phyloP scores from a whole-genome alignment of 2,113 vertebrate genomes.

The Xenus cinereus region DNA sequence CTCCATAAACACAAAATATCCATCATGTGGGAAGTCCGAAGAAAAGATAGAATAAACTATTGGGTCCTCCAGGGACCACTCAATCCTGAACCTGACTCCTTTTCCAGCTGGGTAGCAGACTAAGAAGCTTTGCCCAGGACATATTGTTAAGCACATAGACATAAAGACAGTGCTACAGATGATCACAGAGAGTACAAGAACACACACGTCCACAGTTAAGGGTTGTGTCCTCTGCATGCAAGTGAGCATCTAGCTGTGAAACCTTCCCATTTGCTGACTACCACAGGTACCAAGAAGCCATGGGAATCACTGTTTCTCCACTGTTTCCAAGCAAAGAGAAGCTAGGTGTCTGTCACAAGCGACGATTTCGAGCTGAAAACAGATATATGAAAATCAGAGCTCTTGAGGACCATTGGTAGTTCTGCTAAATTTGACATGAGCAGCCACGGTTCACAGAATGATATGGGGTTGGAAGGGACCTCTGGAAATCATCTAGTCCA shows the following conservation, averaged over 20 bases:
- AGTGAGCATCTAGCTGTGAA: background rate
- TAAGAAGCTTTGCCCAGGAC: background rate
- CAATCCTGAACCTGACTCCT: background rate
- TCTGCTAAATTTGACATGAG: background rate
- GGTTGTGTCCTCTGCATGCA: background rate
- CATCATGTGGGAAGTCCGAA: background rate
- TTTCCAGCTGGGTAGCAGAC: background rate
- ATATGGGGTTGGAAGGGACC: no score
- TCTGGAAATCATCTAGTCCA: no score
- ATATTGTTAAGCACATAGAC: background rate
- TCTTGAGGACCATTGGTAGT: background rate
- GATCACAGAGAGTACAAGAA: background rate
- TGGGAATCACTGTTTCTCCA: background rate
- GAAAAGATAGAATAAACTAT: background rate
- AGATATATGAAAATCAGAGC: background rate
- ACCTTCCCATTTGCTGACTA: background rate
- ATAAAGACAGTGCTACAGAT: background rate
- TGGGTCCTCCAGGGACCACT: background rate
- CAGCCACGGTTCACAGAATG: background rate
- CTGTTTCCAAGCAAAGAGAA: background rate
- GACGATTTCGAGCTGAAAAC: background rate
- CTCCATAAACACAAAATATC: background rate
- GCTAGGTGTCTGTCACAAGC: background rate
- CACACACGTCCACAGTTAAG: background rate
- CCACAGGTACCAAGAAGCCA: background rate